Evolutionary conservation across 2,113 vertebrate genomes (phyloP), one percentile per base, ranked within the genome.

Genomic region (Scomber colias): DNA sequence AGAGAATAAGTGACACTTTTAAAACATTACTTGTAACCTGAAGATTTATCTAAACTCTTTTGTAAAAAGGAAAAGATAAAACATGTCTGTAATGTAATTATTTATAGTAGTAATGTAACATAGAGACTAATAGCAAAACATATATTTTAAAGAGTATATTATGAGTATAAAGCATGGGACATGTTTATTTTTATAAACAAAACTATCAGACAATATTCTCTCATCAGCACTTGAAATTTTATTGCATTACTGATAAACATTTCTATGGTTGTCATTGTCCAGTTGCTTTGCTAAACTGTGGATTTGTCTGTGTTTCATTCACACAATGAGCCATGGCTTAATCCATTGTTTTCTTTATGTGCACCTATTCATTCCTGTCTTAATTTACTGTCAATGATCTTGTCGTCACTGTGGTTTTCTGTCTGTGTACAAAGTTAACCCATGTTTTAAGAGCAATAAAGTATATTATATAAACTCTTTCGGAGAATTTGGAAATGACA

Each of bases 371-470:
- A 89, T 90, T 90, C 84, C 59, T 91, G 91, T 91, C 77, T 92
- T 91, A 87, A 83, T 91, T 93, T 92, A 86, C 72, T 92, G 90
- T 92, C 90, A 84, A 91, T 91, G 71, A 88, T 84, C 82, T 85
- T 95, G 90, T 94, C 89, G 75, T 93, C 94, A 92, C 90, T 94
- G 90, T 94, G 90, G 85, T 93, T 85, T 89, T 92, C 62, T 94
- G 89, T 95, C 92, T 95, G 91, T 95, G 94, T 95, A 92, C 86
- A 93, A 92, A 90, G 75, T 86, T 92, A 85, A 83, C 86, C 93
- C 92, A 92, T 95, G 93, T 95, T 95, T 95, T 92, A 92, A 94
- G 80, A 96, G 94, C 94, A 96, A 96, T 95, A 96, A 95, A 95
- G 91, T 87, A 82, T 90, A 92, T 92, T 92, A 88, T 89, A 86